Conservation (phyloP, 2,888 invertebrate species). For the Eurois occulta region DNA sequence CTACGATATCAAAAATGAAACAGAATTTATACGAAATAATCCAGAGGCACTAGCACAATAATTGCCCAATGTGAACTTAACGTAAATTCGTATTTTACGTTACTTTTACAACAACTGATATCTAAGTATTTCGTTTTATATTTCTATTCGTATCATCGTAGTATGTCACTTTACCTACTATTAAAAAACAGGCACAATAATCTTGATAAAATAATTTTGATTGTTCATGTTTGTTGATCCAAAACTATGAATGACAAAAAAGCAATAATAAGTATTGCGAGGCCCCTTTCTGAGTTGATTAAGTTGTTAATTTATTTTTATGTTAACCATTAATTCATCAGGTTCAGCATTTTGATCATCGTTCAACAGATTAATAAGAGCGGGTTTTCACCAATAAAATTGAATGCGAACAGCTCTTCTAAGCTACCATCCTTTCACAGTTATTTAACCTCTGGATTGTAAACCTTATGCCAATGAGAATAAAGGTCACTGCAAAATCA, state of each 20-base stretch:
- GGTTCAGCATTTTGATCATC: constrained; percentile 49
- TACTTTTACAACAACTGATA: background rate
- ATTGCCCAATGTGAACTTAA: background rate
- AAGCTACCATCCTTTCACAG: background rate
- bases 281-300: constrained; percentile 27
- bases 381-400: background rate
- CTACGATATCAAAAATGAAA: background rate
- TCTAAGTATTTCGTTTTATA: background rate
- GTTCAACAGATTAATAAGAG: constrained; percentile 22
- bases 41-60: background rate
- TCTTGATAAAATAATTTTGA: constrained; percentile 11
- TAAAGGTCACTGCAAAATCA: background rate
- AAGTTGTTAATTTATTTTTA: constrained; percentile 53
- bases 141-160: constrained; percentile 18
- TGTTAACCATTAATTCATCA: constrained; percentile 51
- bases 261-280: constrained; percentile 43
- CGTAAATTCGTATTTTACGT: background rate
- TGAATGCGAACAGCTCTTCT: background rate
- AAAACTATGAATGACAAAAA: constrained; percentile 33
- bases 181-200: constrained; percentile 4
- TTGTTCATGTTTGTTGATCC: constrained; percentile 18
- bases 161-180: background rate
- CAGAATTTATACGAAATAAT: background rate
- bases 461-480: background rate
- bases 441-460: background rate